Evolutionary conservation across 1,140 invertebrate genomes (phyloP).

Genomic region (Zaprionus capensis): DNA sequence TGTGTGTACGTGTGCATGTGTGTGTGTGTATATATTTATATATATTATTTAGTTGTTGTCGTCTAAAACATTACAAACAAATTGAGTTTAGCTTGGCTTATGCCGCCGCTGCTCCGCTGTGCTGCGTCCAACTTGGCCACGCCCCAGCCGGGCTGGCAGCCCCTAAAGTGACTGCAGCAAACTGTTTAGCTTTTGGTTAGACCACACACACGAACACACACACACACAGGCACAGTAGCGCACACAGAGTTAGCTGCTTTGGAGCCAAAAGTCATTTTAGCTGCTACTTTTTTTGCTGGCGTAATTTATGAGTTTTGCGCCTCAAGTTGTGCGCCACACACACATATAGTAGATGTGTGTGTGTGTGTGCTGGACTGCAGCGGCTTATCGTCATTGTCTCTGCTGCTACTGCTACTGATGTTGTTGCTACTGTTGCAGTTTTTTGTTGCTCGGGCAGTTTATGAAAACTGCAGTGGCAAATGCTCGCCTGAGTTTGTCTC

Average conservation of each 20-base stretch:
- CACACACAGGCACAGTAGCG: constrained; percentile 1
- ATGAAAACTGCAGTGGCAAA: constrained; percentile 77
- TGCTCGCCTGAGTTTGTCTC: constrained; percentile 42
- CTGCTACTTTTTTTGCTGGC: constrained; percentile 40
- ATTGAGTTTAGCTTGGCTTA: constrained; percentile 69
- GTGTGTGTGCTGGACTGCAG: constrained; percentile 34
- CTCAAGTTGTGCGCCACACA: constrained; percentile 74
- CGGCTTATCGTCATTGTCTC: constrained; percentile 78
- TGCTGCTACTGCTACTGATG: constrained; percentile 29
- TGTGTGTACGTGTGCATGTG: constrained; percentile 39
- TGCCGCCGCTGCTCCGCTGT: constrained; percentile 25
- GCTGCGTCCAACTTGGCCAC: constrained; percentile 46
- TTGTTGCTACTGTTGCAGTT: constrained; percentile 29
- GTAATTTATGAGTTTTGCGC: constrained; percentile 80
- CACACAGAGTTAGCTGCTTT: neutral
- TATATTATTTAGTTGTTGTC: constrained; percentile 57
- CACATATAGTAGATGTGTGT: neutral
- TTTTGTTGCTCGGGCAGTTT: constrained; percentile 65
- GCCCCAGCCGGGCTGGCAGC: constrained; percentile 46
- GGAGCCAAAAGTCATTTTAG: constrained; percentile 75
- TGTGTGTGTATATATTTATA: constrained; percentile 3
- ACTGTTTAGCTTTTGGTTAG: constrained; percentile 71
- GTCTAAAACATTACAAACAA: constrained; percentile 64
- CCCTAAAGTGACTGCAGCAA: constrained; percentile 72
- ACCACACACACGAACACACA: constrained; percentile 24